Evolutionary conservation across 2,797 vertebrate species (phyloP).

Genomic region (Anolis apletophallus): DNA sequence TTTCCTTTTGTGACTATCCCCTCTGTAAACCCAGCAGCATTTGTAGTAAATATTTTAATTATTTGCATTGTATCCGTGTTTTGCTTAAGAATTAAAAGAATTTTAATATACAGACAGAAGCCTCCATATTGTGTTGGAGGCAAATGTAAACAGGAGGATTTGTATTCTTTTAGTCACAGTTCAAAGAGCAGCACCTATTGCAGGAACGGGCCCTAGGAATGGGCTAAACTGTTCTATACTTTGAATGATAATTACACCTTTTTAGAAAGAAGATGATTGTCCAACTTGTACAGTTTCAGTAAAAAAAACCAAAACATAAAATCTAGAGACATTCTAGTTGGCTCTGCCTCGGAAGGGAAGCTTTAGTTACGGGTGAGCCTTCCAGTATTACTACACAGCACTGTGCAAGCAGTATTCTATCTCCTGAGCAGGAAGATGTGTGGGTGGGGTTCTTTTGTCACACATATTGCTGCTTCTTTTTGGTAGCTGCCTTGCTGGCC

Average conservation of each 20-base stretch:
- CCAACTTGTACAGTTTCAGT: slow-evolving; percentile 60
- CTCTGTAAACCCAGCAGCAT: slow-evolving; percentile 15
- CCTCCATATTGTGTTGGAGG: not conserved
- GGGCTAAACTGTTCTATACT: not conserved
- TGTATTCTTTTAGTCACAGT: slow-evolving; percentile 1
- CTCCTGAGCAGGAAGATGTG: not conserved
- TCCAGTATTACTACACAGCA: slow-evolving; percentile 32
- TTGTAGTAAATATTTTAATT: slow-evolving; percentile 58
- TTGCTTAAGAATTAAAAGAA: not conserved
- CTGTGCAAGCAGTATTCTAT: not conserved
- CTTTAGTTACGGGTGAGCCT: slow-evolving; percentile 38
- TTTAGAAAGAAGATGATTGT: slow-evolving; percentile 58
- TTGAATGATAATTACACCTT: slow-evolving; percentile 79
- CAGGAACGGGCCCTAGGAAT: not conserved
- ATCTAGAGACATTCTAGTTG: slow-evolving; percentile 50
- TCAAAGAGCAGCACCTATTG: not conserved
- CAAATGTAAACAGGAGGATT: slow-evolving; percentile 19
- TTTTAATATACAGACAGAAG: not conserved
- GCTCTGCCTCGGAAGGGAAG: not conserved
- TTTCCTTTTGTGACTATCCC: rapidly evolving
- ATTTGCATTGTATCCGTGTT: slow-evolving; percentile 30
- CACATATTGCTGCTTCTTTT: slow-evolving; percentile 91
- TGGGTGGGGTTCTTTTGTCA: slow-evolving; percentile 67
- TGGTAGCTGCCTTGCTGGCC: slow-evolving; percentile 89
- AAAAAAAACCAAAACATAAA: slow-evolving; percentile 66